Conservation (phyloP, 2,113 vertebrate genomes). For the Hippoglossus stenolepis region DNA sequence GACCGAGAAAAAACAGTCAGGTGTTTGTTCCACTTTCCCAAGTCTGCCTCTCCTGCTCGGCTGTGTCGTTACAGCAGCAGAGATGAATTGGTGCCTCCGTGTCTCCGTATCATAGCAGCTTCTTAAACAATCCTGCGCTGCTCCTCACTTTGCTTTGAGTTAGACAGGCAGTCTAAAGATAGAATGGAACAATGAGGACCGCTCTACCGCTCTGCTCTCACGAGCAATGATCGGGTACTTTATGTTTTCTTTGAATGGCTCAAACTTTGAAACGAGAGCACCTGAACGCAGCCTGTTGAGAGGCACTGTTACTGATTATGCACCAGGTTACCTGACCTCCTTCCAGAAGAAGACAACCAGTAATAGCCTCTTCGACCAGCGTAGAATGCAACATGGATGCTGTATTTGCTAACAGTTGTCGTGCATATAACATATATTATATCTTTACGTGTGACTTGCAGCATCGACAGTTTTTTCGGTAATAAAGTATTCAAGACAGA, state of each 20-base stretch:
- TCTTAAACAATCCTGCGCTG: slow-evolving; percentile 40
- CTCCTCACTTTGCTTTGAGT: slow-evolving; percentile 59
- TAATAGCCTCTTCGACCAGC: too few relatives aligned
- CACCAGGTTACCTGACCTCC: background rate
- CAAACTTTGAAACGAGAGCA: slow-evolving; percentile 21
- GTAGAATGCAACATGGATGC: too few relatives aligned
- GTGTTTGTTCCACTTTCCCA: slow-evolving; percentile 40
- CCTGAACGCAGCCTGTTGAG: slow-evolving; percentile 9
- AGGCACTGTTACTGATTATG: slow-evolving; percentile 3
- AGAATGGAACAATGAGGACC: slow-evolving; percentile 62
- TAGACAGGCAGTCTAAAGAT: slow-evolving; percentile 65
- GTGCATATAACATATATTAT: too few relatives aligned
- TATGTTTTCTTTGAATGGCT: slow-evolving; percentile 34
- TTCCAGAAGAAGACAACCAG: too few relatives aligned
- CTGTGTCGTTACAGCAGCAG: slow-evolving; percentile 32
- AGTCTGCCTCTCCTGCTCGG: slow-evolving; percentile 17
- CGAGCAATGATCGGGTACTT: slow-evolving; percentile 53
- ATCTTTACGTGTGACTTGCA: background rate
- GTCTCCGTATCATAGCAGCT: slow-evolving; percentile 42
- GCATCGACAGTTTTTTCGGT: too few relatives aligned
- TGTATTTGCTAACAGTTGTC: too few relatives aligned
- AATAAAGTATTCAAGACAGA: background rate
- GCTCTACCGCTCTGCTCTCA: slow-evolving; percentile 34
- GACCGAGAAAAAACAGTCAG: slow-evolving; percentile 29
- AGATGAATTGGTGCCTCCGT: slow-evolving; percentile 46